Evolutionary conservation across 2,888 invertebrate species (phyloP).

Genomic region (Drosophila robusta): DNA sequence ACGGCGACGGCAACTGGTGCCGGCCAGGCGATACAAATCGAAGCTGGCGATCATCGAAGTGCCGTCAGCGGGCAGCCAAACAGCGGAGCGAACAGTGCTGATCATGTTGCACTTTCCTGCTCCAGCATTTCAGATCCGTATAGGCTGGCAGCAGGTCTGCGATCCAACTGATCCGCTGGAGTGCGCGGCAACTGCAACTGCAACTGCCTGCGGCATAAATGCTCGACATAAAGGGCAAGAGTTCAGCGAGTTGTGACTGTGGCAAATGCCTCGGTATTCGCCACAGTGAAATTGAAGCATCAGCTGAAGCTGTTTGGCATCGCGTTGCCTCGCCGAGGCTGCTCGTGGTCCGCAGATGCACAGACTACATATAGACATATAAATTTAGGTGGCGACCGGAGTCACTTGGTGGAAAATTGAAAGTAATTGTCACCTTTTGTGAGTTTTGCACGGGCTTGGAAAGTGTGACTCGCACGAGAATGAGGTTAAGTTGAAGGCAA

Average conservation of each 20-base stretch:
- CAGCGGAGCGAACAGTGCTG: conserved; percentile 27
- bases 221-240: conserved; percentile 79
- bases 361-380: conserved; percentile 18
- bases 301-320: conserved; percentile 49
- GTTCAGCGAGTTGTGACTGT: conserved; percentile 76
- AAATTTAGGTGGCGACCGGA: conserved; percentile 30
- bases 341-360: conserved; percentile 3
- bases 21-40: conserved; percentile 73
- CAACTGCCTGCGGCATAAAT: conserved; percentile 66
- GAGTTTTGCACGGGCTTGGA: conserved; percentile 40
- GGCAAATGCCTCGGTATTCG: conserved; percentile 53
- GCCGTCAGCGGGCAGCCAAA: conserved; percentile 17
- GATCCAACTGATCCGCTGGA: conserved; percentile 18
- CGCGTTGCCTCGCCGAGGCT: conserved; percentile 36
- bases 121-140: conserved; percentile 59
- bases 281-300: conserved; percentile 58
- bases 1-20: conserved; percentile 36
- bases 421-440: conserved; percentile 74
- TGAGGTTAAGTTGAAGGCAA: conserved; percentile 26
- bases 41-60: conserved; percentile 68
- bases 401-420: conserved; percentile 63
- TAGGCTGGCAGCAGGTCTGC: conserved; percentile 55
- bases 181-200: conserved; percentile 24
- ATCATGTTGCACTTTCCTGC: conserved; percentile 75
- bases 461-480: conserved; percentile 42